Evolutionary conservation across 1,140 invertebrate species (phyloP).

Genomic region (Drusus annulatus): DNA sequence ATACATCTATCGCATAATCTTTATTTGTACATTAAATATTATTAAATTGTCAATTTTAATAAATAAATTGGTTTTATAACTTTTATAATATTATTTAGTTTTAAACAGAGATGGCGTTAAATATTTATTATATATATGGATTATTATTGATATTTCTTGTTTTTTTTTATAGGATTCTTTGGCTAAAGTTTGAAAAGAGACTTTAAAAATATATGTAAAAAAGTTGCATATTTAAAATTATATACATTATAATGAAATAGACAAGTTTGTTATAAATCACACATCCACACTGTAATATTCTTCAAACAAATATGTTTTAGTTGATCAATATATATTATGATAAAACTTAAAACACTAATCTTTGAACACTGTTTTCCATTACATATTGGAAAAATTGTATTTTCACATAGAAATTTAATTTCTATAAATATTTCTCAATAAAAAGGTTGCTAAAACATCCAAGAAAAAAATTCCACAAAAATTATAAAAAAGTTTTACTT

Average conservation of each 20-base stretch:
- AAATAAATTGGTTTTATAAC: constrained; percentile 8
- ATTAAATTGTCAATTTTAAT: constrained; percentile 6
- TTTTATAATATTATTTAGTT: background rate
- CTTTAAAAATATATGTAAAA: background rate
- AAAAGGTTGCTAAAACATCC: too few species aligned
- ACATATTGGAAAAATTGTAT: background rate
- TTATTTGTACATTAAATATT: background rate
- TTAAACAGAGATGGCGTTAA: background rate
- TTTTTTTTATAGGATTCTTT: background rate
- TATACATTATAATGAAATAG: background rate
- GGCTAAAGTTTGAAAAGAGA: background rate
- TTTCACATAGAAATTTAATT: background rate
- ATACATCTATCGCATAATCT: background rate
- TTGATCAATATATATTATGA: background rate
- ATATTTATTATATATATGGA: background rate
- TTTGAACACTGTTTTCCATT: background rate
- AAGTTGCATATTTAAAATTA: background rate
- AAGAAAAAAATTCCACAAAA: too few species aligned
- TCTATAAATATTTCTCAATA: too few species aligned
- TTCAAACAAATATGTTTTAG: too few species aligned
- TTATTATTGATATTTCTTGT: background rate
- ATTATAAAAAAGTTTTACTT: too few species aligned
- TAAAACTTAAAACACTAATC: background rate
- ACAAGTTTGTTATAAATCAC: too few species aligned
- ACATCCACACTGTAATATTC: too few species aligned